Percentiles rank a stretch among this genome's conserved stretches.
Conservation (phyloP, 2,113 vertebrate species). For the Lycaon pictus region DNA sequence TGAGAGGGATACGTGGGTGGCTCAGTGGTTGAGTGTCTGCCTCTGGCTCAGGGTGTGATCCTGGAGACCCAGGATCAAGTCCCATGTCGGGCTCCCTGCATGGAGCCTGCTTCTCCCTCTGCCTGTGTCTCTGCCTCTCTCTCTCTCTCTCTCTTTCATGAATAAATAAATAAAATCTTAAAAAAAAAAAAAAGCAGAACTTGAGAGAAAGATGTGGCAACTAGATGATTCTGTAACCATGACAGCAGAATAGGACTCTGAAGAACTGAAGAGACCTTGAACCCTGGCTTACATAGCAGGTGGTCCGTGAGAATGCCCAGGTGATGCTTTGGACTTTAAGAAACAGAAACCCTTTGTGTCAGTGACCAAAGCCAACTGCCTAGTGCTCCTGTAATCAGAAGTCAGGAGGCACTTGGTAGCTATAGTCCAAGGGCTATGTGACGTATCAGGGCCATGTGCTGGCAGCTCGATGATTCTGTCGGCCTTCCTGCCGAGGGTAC, state of each 20-base stretch:
- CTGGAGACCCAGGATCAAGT: too few relatives aligned
- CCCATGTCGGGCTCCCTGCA: too few relatives aligned
- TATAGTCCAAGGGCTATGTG: background rate
- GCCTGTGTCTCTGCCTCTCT: too few relatives aligned
- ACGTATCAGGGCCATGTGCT: background rate
- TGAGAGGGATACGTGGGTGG: background rate
- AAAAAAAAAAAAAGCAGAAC: background rate
- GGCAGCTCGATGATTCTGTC: background rate
- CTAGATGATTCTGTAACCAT: background rate
- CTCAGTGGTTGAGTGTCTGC: too few relatives aligned
- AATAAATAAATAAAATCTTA: too few relatives aligned
- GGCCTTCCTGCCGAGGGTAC: background rate
- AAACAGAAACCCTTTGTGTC: background rate
- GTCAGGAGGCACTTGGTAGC: background rate
- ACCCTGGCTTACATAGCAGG: background rate
- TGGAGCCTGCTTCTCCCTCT: too few relatives aligned
- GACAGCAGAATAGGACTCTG: background rate
- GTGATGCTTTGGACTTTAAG: background rate
- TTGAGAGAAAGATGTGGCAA: background rate
- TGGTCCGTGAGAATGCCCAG: background rate
- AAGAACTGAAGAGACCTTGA: background rate
- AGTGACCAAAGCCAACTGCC: accelerated
- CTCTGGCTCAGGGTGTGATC: too few relatives aligned
- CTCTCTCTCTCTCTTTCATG: too few relatives aligned
- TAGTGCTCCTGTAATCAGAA: background rate